Conservation (phyloP, 2,888 invertebrate species). For the Drosophila suboccidentalis region DNA sequence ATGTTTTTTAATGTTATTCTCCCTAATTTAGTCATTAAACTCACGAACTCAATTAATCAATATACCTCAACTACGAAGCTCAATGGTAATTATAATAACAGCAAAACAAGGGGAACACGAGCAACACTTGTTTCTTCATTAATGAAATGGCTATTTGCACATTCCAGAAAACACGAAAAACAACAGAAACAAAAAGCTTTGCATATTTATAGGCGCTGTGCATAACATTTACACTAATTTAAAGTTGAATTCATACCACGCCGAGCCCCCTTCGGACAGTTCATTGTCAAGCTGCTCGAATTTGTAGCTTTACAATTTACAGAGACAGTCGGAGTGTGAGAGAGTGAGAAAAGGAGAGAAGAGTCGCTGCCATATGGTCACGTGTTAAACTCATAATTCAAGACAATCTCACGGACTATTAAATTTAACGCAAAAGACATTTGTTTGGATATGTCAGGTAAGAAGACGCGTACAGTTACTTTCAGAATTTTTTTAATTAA, state of each 20-base stretch:
- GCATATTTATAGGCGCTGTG: slow-evolving; percentile 67
- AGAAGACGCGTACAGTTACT: neutral
- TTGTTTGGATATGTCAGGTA: slow-evolving; percentile 63
- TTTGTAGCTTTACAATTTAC: slow-evolving; percentile 50
- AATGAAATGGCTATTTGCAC: slow-evolving; percentile 54
- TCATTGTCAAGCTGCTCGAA: slow-evolving; percentile 50
- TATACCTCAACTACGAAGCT: slow-evolving; percentile 2
- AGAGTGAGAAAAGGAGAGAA: neutral
- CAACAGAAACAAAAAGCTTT: slow-evolving; percentile 40
- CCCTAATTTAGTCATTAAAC: neutral
- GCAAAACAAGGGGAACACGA: slow-evolving; percentile 11
- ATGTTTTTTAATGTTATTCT: neutral
- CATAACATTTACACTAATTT: slow-evolving; percentile 71
- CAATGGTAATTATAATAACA: slow-evolving; percentile 1
- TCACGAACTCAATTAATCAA: slow-evolving; percentile 1
- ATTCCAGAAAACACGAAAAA: slow-evolving; percentile 2
- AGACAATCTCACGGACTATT: slow-evolving; percentile 63
- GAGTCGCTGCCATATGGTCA: slow-evolving; percentile 69
- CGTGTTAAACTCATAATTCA: slow-evolving; percentile 74
- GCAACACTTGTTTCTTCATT: slow-evolving; percentile 58
- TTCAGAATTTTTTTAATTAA: slow-evolving; percentile 61
- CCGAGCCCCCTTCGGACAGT: neutral
- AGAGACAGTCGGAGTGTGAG: neutral
- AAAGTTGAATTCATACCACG: slow-evolving; percentile 32
- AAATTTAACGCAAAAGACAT: slow-evolving; percentile 63